A percentile compares a stretch with the other conserved stretches of the same genome.
These are phyloP conservation scores for Tyria jacobaeae DNA, from an alignment of 2,888 invertebrate genomes.

Conservation along the genomic window DNA sequence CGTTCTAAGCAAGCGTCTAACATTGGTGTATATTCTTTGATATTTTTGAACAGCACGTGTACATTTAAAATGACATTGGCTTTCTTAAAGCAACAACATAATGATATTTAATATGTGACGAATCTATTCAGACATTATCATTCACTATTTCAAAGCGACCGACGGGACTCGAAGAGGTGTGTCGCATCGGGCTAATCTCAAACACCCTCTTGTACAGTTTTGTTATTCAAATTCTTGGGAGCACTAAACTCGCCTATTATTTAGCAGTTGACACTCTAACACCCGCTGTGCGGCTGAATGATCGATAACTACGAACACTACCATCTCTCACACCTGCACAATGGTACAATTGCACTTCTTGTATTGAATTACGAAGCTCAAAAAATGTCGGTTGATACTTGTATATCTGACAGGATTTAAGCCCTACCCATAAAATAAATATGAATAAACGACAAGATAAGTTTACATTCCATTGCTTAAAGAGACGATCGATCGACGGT, in stretches of 20 bases:
- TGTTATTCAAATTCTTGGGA: constrained; percentile 63
- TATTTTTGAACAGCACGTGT: constrained; percentile 30
- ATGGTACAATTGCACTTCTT: constrained; percentile 43
- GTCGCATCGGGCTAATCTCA: constrained; percentile 49
- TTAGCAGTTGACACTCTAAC: constrained; percentile 52
- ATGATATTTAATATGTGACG: constrained; percentile 39
- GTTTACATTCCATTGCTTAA: constrained; percentile 69
- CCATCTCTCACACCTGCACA: constrained; percentile 41
- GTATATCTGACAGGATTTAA: constrained; percentile 73
- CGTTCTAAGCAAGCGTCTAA: neutral
- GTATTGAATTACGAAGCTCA: constrained; percentile 30
- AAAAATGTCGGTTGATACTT: constrained; percentile 53
- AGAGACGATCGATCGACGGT: constrained; percentile 74
- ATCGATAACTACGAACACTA: constrained; percentile 56
- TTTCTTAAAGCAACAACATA: constrained; percentile 29
- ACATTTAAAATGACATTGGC: constrained; percentile 41
- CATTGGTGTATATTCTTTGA: too few relatives aligned
- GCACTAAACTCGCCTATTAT: constrained; percentile 53
- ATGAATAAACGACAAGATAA: constrained; percentile 69
- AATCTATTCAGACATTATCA: constrained; percentile 47
- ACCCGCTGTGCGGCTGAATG: constrained; percentile 51
- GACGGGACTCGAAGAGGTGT: constrained; percentile 47
- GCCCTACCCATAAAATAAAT: constrained; percentile 64
- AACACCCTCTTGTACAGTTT: constrained; percentile 53
- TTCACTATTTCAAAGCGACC: constrained; percentile 46